Conservation (phyloP, 2,888 invertebrate genomes). For the Hydroisotoma schaefferi region DNA sequence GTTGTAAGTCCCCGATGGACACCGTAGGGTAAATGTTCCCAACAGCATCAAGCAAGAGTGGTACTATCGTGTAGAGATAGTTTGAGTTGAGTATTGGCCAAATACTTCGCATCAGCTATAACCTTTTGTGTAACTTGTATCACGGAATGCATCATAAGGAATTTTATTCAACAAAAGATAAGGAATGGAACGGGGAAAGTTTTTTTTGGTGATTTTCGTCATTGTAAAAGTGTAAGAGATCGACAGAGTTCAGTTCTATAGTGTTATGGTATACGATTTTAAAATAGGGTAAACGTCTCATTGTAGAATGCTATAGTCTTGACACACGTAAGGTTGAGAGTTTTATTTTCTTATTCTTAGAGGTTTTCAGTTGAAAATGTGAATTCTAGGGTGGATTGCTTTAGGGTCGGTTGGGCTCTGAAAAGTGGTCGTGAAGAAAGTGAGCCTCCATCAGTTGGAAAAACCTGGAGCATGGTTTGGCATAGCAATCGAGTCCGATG, state of each 20-base stretch:
- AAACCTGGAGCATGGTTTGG: slow-evolving; percentile 14
- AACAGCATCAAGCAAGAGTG: too few relatives aligned
- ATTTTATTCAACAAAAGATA: background rate
- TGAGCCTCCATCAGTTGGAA: slow-evolving; percentile 13
- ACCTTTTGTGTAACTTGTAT: slow-evolving; percentile 10
- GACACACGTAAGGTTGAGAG: background rate
- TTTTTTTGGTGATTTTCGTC: too few relatives aligned
- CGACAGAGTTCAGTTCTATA: too few relatives aligned
- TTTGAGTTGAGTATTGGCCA: slow-evolving; percentile 1
- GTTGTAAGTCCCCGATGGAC: background rate
- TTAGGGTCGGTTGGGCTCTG: slow-evolving; percentile 7
- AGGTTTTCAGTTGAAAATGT: background rate
- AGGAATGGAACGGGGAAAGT: background rate
- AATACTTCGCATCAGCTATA: slow-evolving; percentile 5
- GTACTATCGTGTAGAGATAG: background rate
- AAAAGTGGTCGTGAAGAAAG: slow-evolving; percentile 5
- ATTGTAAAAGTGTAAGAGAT: background rate
- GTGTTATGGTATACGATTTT: too few relatives aligned
- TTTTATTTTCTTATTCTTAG: slow-evolving; percentile 1
- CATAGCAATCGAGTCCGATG: slow-evolving; percentile 5
- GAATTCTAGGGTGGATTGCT: slow-evolving; percentile 11
- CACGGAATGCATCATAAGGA: background rate
- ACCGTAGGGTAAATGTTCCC: too few relatives aligned
- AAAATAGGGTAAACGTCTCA: too few relatives aligned
- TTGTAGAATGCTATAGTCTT: too few relatives aligned